phyloP scores from a whole-genome alignment of 1,140 invertebrate species.

The Philaenus spumarius region DNA sequence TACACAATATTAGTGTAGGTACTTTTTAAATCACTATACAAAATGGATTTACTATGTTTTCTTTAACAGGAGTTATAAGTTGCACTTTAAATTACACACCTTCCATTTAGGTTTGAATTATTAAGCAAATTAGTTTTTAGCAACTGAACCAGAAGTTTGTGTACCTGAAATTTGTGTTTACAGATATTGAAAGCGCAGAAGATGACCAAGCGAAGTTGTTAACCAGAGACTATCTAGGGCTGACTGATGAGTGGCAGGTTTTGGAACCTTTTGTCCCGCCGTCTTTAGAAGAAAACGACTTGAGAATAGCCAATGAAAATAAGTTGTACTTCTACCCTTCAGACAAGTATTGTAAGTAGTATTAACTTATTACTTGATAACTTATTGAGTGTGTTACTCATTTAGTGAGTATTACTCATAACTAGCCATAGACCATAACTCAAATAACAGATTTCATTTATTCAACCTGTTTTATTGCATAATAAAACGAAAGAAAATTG shows the following conservation, averaged over 20 bases:
- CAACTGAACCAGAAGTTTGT: too few relatives aligned
- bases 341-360: slow-evolving; percentile 23
- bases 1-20: too few relatives aligned
- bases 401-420: neutral
- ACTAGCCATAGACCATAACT: neutral
- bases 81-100: too few relatives aligned
- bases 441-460: neutral
- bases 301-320: slow-evolving; percentile 20
- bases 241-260: slow-evolving; percentile 21
- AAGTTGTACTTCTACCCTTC: slow-evolving; percentile 32
- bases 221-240: neutral
- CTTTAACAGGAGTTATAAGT: too few relatives aligned
- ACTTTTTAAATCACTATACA: too few relatives aligned
- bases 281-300: slow-evolving; percentile 12
- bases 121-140: too few relatives aligned
- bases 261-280: slow-evolving; percentile 13
- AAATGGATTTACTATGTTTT: too few relatives aligned
- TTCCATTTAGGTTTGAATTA: too few relatives aligned
- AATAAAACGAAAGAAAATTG: slow-evolving; percentile 1
- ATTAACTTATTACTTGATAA: too few relatives aligned
- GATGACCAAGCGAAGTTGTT: slow-evolving; percentile 19
- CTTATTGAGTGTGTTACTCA: too few relatives aligned
- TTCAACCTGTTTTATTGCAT: neutral
- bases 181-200: neutral
- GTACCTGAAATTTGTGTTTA: too few relatives aligned